Evolutionary conservation across 2,888 invertebrate species (phyloP), one percentile per base, ranked within the genome.

Genomic region (Heliconius ismenius): DNA sequence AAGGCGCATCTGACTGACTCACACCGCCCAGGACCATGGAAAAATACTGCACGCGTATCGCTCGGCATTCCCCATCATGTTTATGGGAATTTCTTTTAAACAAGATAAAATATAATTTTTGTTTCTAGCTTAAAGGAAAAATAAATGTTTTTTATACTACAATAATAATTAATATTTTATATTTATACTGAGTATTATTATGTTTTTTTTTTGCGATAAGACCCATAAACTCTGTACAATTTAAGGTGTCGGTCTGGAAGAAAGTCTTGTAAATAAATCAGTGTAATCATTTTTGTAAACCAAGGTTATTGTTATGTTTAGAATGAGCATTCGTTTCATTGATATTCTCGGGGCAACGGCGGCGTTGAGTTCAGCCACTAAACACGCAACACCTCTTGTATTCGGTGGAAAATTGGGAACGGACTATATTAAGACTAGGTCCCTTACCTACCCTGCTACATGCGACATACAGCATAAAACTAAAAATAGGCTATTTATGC

Each of bases 1-100:
- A 84, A 87, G 83, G 84, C 83, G 84, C 83, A 83, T 81, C 83
- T 86, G 85, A 86, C 83, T 86, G 85, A 86, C 83, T 86, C 86
- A 87, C 81, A 76, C 80, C 79, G 79, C 81, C 79, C 79, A 73
- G 67, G 73, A 75, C 73, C 28, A 39, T 75, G 76, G 67, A 75
- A 78, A 78, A 78, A 73, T 36, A 65, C 32, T 24, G 39, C 24
- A n/a, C 75, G 72, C 32, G 36, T 43, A n/a, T n/a, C n/a, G n/a
- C 63, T 63, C 75, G 75, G 76, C 60, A 75, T 75, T 76, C 75
- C 79, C 79, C 75, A 75, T 79, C 62, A 74, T 69, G 24, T 32
- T 68, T 54, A 68, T 54, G 49, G 26, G 21, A 70, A 54, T 21
- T 69, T 54, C 11, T 58, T 32, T 54, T 32, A 32, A 7, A 13